Conservation (phyloP, 1,140 invertebrate genomes). For the Camponotus vicinus region DNA sequence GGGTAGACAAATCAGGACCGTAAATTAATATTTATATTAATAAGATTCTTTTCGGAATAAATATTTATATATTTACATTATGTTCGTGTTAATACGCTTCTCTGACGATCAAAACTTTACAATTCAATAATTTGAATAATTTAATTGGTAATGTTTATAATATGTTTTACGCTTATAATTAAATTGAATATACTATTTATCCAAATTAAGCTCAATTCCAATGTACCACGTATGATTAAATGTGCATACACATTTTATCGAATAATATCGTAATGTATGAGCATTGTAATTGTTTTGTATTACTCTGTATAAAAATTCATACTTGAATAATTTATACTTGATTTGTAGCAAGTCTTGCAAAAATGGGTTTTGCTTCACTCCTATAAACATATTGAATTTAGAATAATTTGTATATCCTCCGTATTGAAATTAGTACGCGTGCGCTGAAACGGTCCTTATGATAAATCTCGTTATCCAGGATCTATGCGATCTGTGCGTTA, state of each 20-base stretch:
- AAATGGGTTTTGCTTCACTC: neutral
- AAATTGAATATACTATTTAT: slow-evolving; percentile 55
- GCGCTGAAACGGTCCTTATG: slow-evolving; percentile 1
- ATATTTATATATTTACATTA: slow-evolving; percentile 19
- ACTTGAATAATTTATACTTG: neutral
- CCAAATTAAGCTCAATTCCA: slow-evolving; percentile 38
- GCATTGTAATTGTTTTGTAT: slow-evolving; percentile 9
- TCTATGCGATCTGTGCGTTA: slow-evolving; percentile 61
- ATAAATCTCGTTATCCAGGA: slow-evolving; percentile 57
- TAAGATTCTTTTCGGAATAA: slow-evolving; percentile 41
- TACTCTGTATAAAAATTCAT: neutral
- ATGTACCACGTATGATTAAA: neutral
- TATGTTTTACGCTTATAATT: slow-evolving; percentile 32
- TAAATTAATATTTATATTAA: slow-evolving; percentile 51
- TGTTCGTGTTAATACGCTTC: slow-evolving; percentile 18
- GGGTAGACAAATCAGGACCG: neutral
- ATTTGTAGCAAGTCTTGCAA: neutral
- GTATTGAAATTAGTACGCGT: slow-evolving; percentile 20
- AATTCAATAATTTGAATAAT: slow-evolving; percentile 51
- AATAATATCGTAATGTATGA: neutral
- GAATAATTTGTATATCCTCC: neutral
- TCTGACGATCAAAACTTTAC: slow-evolving; percentile 29
- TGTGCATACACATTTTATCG: slow-evolving; percentile 16
- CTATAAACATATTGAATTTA: neutral
- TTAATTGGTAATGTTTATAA: slow-evolving; percentile 52